Base-by-base conservation (phyloP, 2,113 vertebrate species). In the Engraulis encrasicolus region DNA sequence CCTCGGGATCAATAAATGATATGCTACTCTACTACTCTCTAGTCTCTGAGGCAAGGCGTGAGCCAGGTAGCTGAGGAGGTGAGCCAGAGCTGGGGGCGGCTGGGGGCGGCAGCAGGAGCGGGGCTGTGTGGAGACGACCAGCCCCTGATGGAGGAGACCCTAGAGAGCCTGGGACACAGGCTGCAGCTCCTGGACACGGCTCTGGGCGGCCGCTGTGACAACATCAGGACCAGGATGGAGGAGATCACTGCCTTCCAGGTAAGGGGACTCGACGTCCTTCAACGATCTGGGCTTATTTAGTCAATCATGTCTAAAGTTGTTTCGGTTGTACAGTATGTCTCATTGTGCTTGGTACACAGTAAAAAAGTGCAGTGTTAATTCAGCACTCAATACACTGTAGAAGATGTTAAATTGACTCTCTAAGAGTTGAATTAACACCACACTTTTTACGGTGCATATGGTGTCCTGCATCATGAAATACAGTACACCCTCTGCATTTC, bases 11-110 rank as follows among this genome's bases (percentile, higher is more conserved):
- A n/a, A n/a, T n/a, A n/a, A n/a, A n/a, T n/a, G n/a, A n/a, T n/a
- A n/a, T n/a, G n/a, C n/a, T n/a, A n/a, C n/a, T n/a, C n/a, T n/a
- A n/a, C n/a, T 84, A 82, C 87, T 87, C 80, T 74, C 0, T 88
- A 99, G 98, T 93, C 90, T 88, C 94, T 99, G 83, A 94, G 91
- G 88, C 98, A 97, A 93, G 96, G 97, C 88, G 95, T 99, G 78
- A 96, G 96, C 91, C 96, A 96, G 50, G 94, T 99, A 93, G 94
- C 92, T 37, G 96, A 96, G 93, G 96, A 96, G 91, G 94, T 97
- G 93, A 92, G 94, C 80, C 95, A 93, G 90, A 96, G 95, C 90
- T 95, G 91, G 91, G 93, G 87, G 85, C 91, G 96, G 78, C 93
- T 99, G 92, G 93, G 93, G 81, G 94, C 95, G 84, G 86, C 92